These are phyloP conservation scores for Pyrocephalus nanus DNA, from an alignment of 2,797 vertebrate genomes.

Conservation along the genomic window DNA sequence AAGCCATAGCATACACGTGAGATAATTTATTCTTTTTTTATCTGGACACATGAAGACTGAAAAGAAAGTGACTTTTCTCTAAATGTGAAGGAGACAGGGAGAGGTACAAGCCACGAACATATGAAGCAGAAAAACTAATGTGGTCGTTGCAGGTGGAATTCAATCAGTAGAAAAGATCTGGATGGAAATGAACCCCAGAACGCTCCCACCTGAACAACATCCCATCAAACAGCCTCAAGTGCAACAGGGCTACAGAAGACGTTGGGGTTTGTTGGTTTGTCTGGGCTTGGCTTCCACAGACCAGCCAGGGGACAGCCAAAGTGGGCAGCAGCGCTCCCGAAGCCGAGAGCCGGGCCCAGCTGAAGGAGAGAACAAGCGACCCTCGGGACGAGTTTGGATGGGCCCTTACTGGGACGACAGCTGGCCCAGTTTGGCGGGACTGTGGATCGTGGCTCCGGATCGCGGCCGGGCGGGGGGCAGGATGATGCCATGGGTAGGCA, in stretches of 20 bases:
- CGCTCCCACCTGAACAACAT: fast-evolving
- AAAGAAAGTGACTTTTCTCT: neutral
- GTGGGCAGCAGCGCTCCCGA: neutral
- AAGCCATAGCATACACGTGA: fast-evolving
- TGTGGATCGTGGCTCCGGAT: neutral
- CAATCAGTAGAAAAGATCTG: neutral
- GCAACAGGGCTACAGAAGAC: fast-evolving
- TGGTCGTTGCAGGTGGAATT: neutral
- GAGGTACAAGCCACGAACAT: neutral
- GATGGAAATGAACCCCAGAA: too few species aligned
- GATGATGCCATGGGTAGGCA: fast-evolving
- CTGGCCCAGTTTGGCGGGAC: neutral
- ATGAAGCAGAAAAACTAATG: neutral
- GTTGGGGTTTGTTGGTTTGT: fast-evolving
- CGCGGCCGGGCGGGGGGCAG: neutral
- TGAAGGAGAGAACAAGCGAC: fast-evolving
- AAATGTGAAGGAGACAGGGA: neutral
- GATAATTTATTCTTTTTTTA: neutral
- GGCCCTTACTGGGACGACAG: neutral
- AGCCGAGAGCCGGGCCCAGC: neutral
- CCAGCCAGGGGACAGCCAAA: neutral
- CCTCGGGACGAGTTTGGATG: neutral
- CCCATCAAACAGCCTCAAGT: neutral
- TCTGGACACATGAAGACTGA: neutral
- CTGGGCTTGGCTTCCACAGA: neutral